Conservation (phyloP, 1,140 invertebrate genomes). For the Ctenoplectra terminalis region DNA sequence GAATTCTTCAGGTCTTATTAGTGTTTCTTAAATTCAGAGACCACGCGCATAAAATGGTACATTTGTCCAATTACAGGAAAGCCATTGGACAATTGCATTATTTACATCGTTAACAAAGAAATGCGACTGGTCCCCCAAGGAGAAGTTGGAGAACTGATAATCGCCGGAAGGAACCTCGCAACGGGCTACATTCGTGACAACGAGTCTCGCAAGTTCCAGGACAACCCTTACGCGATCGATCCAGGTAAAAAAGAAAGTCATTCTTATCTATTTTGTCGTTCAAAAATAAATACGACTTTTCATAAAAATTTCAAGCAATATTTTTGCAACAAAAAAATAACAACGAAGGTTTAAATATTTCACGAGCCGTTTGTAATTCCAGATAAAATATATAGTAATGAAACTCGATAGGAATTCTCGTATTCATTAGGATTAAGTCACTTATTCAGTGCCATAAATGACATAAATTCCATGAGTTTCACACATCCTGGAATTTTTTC, state of each 20-base stretch:
- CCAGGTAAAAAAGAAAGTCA: slow-evolving; percentile 81
- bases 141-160: slow-evolving; percentile 90
- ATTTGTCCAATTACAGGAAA: slow-evolving; percentile 80
- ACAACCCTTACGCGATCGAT: slow-evolving; percentile 87
- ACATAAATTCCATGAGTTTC: too few relatives aligned
- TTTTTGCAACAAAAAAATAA: too few relatives aligned
- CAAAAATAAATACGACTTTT: not conserved
- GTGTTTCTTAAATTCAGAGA: not conserved
- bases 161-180: slow-evolving; percentile 90
- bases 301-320: too few relatives aligned
- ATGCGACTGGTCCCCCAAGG: slow-evolving; percentile 87
- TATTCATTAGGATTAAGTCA: not conserved
- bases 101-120: slow-evolving; percentile 90
- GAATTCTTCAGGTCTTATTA: too few relatives aligned
- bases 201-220: slow-evolving; percentile 88
- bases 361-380: too few relatives aligned
- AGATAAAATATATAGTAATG: too few relatives aligned
- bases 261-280: not conserved
- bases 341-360: too few relatives aligned
- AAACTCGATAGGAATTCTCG: too few relatives aligned
- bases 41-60: not conserved
- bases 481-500: too few relatives aligned
- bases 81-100: slow-evolving; percentile 90
- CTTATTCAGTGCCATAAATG: too few relatives aligned
- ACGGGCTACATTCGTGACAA: slow-evolving; percentile 90